Percentiles rank a stretch among this genome's conserved stretches.
Evolutionary conservation across 64 coral and sea anemone genomes (phyloP).

Genomic region (Exaiptasia diaphana): DNA sequence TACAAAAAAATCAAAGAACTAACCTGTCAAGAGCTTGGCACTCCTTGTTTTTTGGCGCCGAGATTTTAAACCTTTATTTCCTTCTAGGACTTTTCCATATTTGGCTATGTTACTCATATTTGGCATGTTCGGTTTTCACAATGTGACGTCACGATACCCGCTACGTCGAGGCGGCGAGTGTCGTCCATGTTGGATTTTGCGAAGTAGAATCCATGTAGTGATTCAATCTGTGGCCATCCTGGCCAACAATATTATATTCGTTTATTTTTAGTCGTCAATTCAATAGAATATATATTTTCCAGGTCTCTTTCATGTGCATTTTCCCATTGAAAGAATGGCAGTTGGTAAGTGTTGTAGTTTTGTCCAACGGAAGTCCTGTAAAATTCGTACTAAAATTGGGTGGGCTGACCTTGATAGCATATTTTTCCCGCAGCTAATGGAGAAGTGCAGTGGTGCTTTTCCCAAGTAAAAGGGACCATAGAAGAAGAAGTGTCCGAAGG

Average conservation of each 20-base stretch:
- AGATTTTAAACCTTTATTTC: conserved; percentile 48
- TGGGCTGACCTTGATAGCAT: conserved; percentile 11
- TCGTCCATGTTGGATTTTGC: conserved; percentile 94
- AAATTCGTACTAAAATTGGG: conserved; percentile 2
- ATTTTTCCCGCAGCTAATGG: conserved; percentile 75
- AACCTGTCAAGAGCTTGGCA: too few species aligned
- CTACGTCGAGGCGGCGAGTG: conserved; percentile 30
- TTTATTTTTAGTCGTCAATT: conserved; percentile 4
- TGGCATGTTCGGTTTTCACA: conserved; percentile 43
- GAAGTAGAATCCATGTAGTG: conserved; percentile 48
- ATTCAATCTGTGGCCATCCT: conserved; percentile 89
- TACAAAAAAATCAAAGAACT: too few species aligned
- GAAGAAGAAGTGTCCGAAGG: conserved; percentile 98
- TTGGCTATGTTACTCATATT: conserved; percentile 69
- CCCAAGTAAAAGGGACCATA: conserved; percentile 97
- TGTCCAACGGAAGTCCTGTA: conserved; percentile 67
- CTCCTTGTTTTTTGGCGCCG: conserved; percentile 66
- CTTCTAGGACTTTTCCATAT: conserved; percentile 47
- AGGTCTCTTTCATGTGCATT: conserved; percentile 56
- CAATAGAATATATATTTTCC: conserved; percentile 26
- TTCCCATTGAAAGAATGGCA: conserved; percentile 80
- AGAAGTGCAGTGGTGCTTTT: conserved; percentile 99
- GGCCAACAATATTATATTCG: conserved; percentile 51
- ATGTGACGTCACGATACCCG: conserved; percentile 74
- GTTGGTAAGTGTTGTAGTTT: conserved; percentile 50